Base-by-base conservation (phyloP, 2,797 vertebrate genomes). In the Hipposideros larvatus region DNA sequence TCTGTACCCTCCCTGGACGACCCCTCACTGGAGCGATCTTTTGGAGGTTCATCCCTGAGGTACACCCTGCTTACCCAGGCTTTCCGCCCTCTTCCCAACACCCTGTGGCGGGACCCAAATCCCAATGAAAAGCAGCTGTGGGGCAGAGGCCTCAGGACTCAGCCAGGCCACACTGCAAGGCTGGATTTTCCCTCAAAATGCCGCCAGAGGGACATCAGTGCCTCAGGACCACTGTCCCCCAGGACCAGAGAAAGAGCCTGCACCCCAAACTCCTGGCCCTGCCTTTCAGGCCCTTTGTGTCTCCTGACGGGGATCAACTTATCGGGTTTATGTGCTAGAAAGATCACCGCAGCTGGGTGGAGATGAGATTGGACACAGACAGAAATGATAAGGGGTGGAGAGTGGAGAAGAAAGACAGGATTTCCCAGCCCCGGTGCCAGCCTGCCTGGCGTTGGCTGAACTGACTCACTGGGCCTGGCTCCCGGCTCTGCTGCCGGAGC, bases 371-470 rank as follows among this genome's bases (percentile, higher is more conserved):
- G 77, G 85, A 94, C n/a, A 11, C 43, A 13, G 63, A 65, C 34
- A 84, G 90, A 75, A 91, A 24, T 0, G 75, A 95, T 96, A 92
- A 77, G 86, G 74, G 71, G n/a, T 37, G 26, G 74, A 59, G 75
- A 46, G 28, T 15, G 73, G 24, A 91, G 94, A 84, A 92, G 93
- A 92, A 85, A 93, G 91, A 95, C 97, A 97, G 97, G 97, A 95
- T 97, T 97, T 97, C 96, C 96, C 96, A 84, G 94, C 26, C 57
- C 61, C 0, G n/a, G 86, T 97, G 97, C 94, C 79, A 95, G 92
- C 90, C 91, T 41, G 61, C 96, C 78, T 13, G 61, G 92, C 34
- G n/a, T 46, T 63, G 84, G 84, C 87, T 79, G 22, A 11, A 53
- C 83, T 97, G 96, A 97, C 88, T 98, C 97, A 98, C 70, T 1